Base-by-base conservation (phyloP, 2,797 vertebrate genomes). In the Sciaenops ocellatus region DNA sequence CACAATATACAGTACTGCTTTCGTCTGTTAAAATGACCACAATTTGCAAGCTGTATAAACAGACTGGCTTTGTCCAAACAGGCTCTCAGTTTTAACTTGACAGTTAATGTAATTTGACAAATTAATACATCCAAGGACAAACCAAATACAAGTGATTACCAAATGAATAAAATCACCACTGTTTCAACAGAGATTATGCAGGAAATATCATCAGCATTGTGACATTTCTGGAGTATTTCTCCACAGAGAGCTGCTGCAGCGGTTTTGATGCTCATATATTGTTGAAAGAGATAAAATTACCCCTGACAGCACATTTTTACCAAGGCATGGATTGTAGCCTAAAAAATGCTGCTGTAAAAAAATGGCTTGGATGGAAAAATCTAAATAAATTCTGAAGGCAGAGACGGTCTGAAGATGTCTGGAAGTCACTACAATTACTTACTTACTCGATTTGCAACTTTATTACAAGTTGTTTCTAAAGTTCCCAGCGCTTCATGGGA, bases 361-460 rank as follows among this genome's bases (percentile, higher is more conserved):
- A 57, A 16, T 30, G 38, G 34, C 41, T 46, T 55, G 47, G 44
- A 70, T 50, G 41, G 47, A 63, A 38, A 77, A 64, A 79, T 69
- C 41, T 18, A 24, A 78, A 80, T 78, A 61, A 22, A 30, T 24
- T 73, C 18, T 73, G 24, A 78, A 72, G 50, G 67, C 63, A 61
- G 26, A 63, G 48, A 65, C 28, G 0, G 15, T 46, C 69, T 61
- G 41, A 75, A 57, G 60, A 73, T 66, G 51, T 65, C 51, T 67
- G 16, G 20, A 78, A 62, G 86, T 90, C 79, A 81, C 11, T 69
- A 22, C 38, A 83, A 79, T 91, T 85, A 71, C 42, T 46, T 38
- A n/a, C n/a, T n/a, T n/a, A n/a, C n/a, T 47, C n/a, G 6, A 30
- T 44, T 20, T 56, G 24, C 42, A 65, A 15, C 16, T 50, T 60